phyloP scores from a whole-genome alignment of 2,888 invertebrate genomes.

The Xanthorhoe spadicearia region DNA sequence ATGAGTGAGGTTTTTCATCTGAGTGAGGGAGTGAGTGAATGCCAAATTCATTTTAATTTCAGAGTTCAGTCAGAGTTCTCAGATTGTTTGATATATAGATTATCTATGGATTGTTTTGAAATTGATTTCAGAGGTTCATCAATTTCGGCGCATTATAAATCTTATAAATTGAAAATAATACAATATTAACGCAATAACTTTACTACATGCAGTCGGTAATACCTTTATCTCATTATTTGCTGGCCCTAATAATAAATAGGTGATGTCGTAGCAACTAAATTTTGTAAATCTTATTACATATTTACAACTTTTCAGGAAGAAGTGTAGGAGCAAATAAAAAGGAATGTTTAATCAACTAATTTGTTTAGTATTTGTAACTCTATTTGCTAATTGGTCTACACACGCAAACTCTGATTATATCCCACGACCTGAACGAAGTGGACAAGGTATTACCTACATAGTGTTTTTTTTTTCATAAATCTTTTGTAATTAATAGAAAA shows the following conservation, averaged over 20 bases:
- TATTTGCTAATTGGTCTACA: constrained; percentile 48
- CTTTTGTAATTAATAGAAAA: not conserved
- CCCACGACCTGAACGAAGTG: constrained; percentile 52
- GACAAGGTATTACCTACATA: constrained; percentile 63
- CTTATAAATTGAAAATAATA: too few relatives aligned
- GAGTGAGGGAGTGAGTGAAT: too few relatives aligned
- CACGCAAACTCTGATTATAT: constrained; percentile 56
- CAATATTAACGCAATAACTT: too few relatives aligned
- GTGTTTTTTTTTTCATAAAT: not conserved
- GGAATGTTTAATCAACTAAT: constrained; percentile 63
- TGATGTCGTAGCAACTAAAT: not conserved
- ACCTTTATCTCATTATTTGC: not conserved
- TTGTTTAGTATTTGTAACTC: constrained; percentile 49
- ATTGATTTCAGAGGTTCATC: too few relatives aligned
- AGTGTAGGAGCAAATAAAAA: constrained; percentile 36
- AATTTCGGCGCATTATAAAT: too few relatives aligned
- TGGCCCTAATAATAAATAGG: not conserved
- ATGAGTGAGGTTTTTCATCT: too few relatives aligned
- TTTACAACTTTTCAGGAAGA: constrained; percentile 3
- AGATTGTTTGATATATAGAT: too few relatives aligned
- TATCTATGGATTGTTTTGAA: too few relatives aligned
- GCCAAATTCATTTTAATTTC: too few relatives aligned
- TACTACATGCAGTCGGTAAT: not conserved
- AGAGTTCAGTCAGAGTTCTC: too few relatives aligned
- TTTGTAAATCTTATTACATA: not conserved